Evolutionary conservation across 2,888 invertebrate genomes (phyloP), one percentile per base, ranked within the genome.

Genomic region (Gasteruption jaculator): DNA sequence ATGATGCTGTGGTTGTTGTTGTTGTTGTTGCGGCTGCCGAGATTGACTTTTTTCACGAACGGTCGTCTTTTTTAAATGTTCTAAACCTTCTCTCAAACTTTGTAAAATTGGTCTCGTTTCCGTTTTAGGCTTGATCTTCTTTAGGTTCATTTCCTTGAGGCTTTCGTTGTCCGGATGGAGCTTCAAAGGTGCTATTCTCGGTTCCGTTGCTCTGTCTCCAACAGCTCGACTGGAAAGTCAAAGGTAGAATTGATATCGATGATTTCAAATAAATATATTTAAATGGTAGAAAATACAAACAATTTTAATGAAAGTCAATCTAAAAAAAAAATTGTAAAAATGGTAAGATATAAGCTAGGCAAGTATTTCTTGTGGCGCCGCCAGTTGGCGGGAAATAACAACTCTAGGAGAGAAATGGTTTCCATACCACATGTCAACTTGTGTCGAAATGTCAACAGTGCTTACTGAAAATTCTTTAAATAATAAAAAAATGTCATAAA

Each of bases 131-230:
- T 67, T 68, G 50, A 68, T 67, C 44, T 69, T 67, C 45, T 69
- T 68, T 44, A 69, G 50, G 43, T 66, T 61, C 60, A 70, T 62
- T 43, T 66, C 68, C 39, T 65, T 69, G 19, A 64, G 45, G 21
- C 59, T 58, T 14, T 63, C 63, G 15, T 58, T 57, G 3, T 47
- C 53, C 6, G 61, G 50, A 22, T 59, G 60, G 10, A 63, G 50
- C 40, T 68, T 68, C 24, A 65, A 49, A 4, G 69, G 69, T 11
- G 69, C 65, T 18, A 70, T 69, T 32, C 69, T 54, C 2, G 69
- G 69, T 45, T 70, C 69, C 18, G 69, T 68, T 27, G 69, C 69
- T 27, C 68, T 62, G 47, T 69, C 65, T 3, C 68, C 69, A 14
- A 69, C 63, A 11, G 69, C 68, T 50, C 67, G 63, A 37, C 69